phyloP scores from a whole-genome alignment of 2,113 vertebrate genomes.

The Indicator maculatus region DNA sequence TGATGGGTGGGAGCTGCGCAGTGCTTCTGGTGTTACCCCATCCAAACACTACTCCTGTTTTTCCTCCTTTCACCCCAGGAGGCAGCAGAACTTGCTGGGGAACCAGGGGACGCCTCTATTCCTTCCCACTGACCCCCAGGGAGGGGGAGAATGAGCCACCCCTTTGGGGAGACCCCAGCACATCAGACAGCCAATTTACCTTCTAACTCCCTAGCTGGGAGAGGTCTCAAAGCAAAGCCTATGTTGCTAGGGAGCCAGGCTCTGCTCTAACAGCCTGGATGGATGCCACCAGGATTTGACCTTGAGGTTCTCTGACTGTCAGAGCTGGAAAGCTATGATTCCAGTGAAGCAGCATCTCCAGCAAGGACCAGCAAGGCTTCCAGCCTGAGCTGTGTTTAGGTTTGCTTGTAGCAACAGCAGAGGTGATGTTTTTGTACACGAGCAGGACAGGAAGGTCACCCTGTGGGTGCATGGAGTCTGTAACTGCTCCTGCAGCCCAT shows the following conservation, averaged over 20 bases:
- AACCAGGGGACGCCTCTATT: too few relatives aligned
- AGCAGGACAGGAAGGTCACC: neutral
- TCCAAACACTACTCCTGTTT: neutral
- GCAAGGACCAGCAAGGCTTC: neutral
- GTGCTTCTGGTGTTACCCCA: neutral
- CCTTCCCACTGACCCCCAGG: neutral
- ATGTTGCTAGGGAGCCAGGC: neutral
- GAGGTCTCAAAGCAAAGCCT: neutral
- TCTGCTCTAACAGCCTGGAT: neutral
- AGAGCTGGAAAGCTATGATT: accelerated
- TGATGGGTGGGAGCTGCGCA: neutral
- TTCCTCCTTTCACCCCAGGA: neutral
- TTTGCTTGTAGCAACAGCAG: neutral
- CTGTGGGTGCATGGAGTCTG: neutral
- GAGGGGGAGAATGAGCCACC: neutral
- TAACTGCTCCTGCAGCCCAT: neutral
- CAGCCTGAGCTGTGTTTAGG: neutral
- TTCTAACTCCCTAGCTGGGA: neutral
- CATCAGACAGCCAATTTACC: neutral
- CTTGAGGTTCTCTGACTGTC: neutral
- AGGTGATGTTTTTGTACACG: neutral
- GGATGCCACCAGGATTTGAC: neutral
- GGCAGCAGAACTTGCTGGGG: neutral
- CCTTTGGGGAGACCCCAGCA: neutral
- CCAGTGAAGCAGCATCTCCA: neutral